These are phyloP conservation scores for Acanthis flammea DNA, from an alignment of 2,797 vertebrate genomes.

Conservation along the genomic window DNA sequence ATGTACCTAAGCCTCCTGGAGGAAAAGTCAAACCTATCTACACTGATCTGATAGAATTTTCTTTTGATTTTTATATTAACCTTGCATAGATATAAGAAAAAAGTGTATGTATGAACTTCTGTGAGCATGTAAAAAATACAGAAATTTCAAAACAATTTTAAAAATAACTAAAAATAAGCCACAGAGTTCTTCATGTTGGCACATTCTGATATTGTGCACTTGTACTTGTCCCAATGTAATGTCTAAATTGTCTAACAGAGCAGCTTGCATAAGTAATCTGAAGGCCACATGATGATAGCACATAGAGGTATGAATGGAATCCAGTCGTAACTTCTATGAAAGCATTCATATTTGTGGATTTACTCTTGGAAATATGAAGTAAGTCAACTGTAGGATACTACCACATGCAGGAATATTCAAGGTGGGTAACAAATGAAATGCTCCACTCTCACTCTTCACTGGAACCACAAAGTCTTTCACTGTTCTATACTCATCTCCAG, in stretches of 20 bases:
- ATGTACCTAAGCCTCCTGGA: neutral
- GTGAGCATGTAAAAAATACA: neutral
- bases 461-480: neutral
- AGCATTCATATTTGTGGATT: neutral
- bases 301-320: neutral
- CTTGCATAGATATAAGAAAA: neutral
- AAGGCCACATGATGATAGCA: neutral
- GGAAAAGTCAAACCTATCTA: neutral
- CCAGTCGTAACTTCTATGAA: neutral
- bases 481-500: neutral
- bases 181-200: neutral
- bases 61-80: neutral
- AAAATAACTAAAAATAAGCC: neutral
- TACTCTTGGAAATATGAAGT: neutral
- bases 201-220: neutral
- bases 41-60: neutral
- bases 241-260: neutral
- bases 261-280: neutral
- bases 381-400: neutral
- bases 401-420: neutral
- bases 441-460: neutral
- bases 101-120: fast-evolving
- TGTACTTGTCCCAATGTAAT: neutral
- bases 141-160: neutral
- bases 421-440: fast-evolving